Evolutionary conservation across 2,888 invertebrate genomes (phyloP).

Genomic region (Mongoloraphidia duomilia): DNA sequence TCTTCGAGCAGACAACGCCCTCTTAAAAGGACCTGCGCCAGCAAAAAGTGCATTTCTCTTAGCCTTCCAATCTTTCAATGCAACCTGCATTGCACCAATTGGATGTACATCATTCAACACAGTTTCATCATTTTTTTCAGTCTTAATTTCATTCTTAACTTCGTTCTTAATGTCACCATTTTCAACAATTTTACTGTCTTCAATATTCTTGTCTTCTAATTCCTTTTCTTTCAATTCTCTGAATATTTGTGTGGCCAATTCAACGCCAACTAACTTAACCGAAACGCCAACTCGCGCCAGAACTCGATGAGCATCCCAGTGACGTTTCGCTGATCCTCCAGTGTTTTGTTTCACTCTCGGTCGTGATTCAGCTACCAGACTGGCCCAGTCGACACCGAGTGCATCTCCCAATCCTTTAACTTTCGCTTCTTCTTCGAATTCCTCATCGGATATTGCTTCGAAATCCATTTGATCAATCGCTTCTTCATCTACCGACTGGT

Average conservation of each 20-base stretch:
- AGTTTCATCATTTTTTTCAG: conserved; percentile 10
- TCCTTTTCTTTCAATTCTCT: conserved; percentile 25
- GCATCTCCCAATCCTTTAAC: conserved; percentile 71
- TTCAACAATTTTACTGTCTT: conserved; percentile 12
- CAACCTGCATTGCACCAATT: conserved; percentile 45
- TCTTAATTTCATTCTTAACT: conserved; percentile 14
- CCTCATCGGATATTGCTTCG: conserved; percentile 83
- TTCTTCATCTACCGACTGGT: conserved; percentile 51
- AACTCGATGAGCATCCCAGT: conserved; percentile 69
- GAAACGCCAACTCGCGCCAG: conserved; percentile 71
- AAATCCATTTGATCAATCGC: conserved; percentile 64
- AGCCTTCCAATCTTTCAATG: conserved; percentile 41
- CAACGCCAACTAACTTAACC: conserved; percentile 57
- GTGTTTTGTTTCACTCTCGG: conserved; percentile 32
- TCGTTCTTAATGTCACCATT: conserved; percentile 17
- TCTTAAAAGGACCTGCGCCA: conserved; percentile 57
- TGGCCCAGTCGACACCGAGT: conserved; percentile 92
- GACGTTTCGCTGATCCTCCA: conserved; percentile 46
- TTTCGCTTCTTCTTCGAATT: conserved; percentile 68
- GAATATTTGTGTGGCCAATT: conserved; percentile 35
- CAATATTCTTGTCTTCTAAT: conserved; percentile 17
- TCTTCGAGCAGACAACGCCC: conserved; percentile 64
- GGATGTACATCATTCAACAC: conserved; percentile 28
- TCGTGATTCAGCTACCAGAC: conserved; percentile 66
- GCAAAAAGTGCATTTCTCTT: conserved; percentile 47